These are phyloP conservation scores for Oxycera nigricornis DNA, from an alignment of 2,888 invertebrate genomes.

Conservation along the genomic window DNA sequence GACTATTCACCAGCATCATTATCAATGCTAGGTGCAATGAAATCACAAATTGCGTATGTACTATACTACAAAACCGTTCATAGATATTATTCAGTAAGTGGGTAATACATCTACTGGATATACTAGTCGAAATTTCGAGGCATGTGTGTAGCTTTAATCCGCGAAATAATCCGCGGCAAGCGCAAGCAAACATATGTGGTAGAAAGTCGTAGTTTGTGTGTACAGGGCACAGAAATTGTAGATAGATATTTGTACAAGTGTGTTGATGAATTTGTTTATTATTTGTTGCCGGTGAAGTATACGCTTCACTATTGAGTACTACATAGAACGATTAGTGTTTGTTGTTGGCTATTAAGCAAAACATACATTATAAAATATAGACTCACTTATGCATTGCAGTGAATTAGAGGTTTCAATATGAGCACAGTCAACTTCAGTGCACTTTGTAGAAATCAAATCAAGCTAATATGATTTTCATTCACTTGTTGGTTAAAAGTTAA, in stretches of 20 bases:
- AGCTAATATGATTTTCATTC: neutral
- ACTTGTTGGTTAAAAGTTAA: too few relatives aligned
- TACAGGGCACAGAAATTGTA: neutral
- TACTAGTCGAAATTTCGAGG: neutral
- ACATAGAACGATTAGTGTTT: neutral
- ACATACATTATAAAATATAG: neutral
- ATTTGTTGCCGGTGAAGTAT: slow-evolving; percentile 15
- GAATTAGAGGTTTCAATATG: neutral
- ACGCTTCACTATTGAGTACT: neutral
- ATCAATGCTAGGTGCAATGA: neutral
- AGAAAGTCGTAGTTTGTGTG: slow-evolving; percentile 6
- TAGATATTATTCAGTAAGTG: neutral
- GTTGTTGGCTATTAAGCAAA: neutral
- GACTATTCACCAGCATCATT: neutral
- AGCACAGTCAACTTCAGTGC: neutral
- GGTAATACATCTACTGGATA: neutral
- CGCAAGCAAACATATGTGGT: slow-evolving; percentile 19
- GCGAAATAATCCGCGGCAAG: slow-evolving; percentile 31
- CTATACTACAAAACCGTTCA: too few relatives aligned
- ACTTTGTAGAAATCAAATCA: too few relatives aligned
- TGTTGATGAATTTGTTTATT: slow-evolving; percentile 13
- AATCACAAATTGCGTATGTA: neutral
- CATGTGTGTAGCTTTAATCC: slow-evolving; percentile 18
- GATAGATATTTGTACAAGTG: neutral
- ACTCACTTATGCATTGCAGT: neutral